These are phyloP conservation scores for Enteromius thamalakanensis DNA, from an alignment of 2,797 vertebrate genomes.

Conservation along the genomic window DNA sequence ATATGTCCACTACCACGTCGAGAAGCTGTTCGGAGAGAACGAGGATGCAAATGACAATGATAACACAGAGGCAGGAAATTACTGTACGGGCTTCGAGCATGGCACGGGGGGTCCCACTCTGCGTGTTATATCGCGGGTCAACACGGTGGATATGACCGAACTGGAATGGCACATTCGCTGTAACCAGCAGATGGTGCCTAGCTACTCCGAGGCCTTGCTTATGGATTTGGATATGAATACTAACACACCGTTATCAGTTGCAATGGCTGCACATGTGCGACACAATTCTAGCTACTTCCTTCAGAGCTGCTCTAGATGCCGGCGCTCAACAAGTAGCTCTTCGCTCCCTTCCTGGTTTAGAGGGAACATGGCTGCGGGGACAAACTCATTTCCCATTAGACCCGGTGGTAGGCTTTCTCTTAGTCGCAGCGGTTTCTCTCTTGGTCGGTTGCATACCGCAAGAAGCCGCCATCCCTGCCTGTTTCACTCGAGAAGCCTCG, in stretches of 20 bases:
- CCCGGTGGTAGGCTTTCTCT: slow-evolving; percentile 72
- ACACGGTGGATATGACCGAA: slow-evolving; percentile 81
- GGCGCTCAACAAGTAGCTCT: slow-evolving; percentile 75
- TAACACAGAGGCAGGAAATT: slow-evolving; percentile 49
- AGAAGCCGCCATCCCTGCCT: slow-evolving; percentile 64
- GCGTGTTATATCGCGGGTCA: slow-evolving; percentile 74
- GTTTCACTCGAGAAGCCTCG: slow-evolving; percentile 68
- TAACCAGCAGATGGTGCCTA: slow-evolving; percentile 83
- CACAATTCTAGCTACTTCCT: slow-evolving; percentile 73
- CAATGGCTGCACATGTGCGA: slow-evolving; percentile 51
- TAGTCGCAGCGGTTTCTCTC: slow-evolving; percentile 79
- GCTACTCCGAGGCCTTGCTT: slow-evolving; percentile 80
- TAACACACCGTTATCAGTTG: slow-evolving; percentile 51
- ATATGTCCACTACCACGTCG: slow-evolving; percentile 82
- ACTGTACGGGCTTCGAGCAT: slow-evolving; percentile 55
- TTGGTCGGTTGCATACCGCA: slow-evolving; percentile 65
- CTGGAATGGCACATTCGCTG: slow-evolving; percentile 84
- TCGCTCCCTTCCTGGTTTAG: slow-evolving; percentile 73
- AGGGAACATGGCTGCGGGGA: slow-evolving; percentile 62
- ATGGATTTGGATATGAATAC: slow-evolving; percentile 70
- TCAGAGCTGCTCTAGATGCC: slow-evolving; percentile 75
- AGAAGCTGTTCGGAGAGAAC: slow-evolving; percentile 80
- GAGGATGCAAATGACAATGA: slow-evolving; percentile 66
- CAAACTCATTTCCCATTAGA: slow-evolving; percentile 59
- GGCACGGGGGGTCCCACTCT: slow-evolving; percentile 61